Evolutionary conservation across 2,797 vertebrate species (phyloP).

Genomic region (Sebastes taczanowskii): DNA sequence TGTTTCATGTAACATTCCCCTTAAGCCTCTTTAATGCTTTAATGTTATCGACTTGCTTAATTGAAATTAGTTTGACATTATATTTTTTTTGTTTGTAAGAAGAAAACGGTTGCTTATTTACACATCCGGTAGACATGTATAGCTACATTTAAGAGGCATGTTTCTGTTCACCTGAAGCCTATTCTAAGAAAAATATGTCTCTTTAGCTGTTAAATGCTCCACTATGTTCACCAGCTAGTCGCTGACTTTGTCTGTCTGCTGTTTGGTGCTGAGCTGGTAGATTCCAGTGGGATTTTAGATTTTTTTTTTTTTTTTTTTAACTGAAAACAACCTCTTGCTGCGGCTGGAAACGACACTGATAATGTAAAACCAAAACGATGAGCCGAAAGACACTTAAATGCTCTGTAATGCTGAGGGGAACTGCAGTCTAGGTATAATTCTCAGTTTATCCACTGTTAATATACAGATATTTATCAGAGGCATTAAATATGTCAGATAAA

Average conservation of each 20-base stretch:
- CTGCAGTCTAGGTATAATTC: background rate
- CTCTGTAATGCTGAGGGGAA: background rate
- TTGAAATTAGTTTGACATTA: background rate
- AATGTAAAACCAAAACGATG: background rate
- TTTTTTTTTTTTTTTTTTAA: rapidly evolving
- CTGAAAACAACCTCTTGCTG: background rate
- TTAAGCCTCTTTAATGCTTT: background rate
- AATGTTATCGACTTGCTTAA: background rate
- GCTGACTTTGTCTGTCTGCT: background rate
- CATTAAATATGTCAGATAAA: background rate
- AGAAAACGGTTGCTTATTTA: background rate
- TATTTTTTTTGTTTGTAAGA: background rate
- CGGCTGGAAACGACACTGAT: background rate
- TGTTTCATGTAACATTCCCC: background rate
- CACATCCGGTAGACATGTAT: background rate
- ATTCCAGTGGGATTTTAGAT: background rate
- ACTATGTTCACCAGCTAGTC: background rate
- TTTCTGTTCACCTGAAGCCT: background rate
- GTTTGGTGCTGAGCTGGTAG: background rate
- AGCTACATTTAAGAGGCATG: background rate
- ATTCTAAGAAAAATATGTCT: background rate
- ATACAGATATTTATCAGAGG: too few species aligned
- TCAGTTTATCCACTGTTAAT: background rate
- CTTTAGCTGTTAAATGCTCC: background rate
- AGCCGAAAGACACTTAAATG: background rate